Conservation (phyloP, 2,113 vertebrate species). For the Choloepus hoffmanni region DNA sequence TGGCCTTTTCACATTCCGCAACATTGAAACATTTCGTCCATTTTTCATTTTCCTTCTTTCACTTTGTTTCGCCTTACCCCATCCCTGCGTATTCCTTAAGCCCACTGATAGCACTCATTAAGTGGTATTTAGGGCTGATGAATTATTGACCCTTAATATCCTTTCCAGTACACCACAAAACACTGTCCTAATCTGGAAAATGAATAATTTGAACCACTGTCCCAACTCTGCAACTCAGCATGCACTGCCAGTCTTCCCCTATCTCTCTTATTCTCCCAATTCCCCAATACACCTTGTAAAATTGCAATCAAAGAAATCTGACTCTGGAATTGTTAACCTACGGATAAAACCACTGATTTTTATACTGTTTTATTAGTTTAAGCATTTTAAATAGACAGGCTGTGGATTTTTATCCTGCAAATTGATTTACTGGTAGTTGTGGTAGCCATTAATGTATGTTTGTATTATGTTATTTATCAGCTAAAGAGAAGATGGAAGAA, state of each 20-base stretch:
- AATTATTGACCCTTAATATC: background rate
- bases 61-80: background rate
- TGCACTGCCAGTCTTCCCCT: constrained; percentile 55
- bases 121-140: background rate
- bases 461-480: constrained; percentile 76
- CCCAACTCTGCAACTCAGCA: background rate
- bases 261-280: background rate
- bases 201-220: background rate
- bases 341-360: background rate
- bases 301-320: background rate
- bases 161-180: background rate
- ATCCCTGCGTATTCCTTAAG: background rate
- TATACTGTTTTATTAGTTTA: background rate
- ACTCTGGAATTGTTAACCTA: constrained; percentile 11
- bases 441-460: constrained; percentile 81
- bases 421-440: constrained; percentile 70
- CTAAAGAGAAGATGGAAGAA: constrained; percentile 75
- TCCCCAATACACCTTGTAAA: background rate
- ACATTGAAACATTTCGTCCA: background rate
- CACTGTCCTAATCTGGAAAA: background rate
- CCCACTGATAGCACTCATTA: background rate
- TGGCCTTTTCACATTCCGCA: background rate
- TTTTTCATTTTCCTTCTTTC: background rate
- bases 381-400: background rate
- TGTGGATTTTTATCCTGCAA: constrained; percentile 80